Evolutionary conservation across 2,113 vertebrate species (phyloP).

Genomic region (Dendropsophus ebraccatus): DNA sequence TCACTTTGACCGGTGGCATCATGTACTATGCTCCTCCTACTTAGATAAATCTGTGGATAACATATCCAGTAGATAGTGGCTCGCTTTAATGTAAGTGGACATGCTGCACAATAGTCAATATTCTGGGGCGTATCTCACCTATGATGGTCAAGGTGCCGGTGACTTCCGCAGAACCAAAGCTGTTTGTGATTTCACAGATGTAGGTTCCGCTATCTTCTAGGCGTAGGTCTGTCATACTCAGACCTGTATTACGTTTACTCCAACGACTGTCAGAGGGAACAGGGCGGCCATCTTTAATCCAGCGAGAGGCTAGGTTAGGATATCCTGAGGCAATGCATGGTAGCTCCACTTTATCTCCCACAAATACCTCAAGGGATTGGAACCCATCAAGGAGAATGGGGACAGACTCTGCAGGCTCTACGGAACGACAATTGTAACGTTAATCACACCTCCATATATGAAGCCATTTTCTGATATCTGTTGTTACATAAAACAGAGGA

Average conservation of each 20-base stretch:
- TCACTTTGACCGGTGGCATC: slow-evolving; percentile 12
- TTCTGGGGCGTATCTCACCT: slow-evolving; percentile 72
- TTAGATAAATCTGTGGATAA: background rate
- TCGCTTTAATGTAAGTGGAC: background rate
- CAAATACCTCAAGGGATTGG: slow-evolving; percentile 88
- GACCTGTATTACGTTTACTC: slow-evolving; percentile 88
- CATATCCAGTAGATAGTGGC: background rate
- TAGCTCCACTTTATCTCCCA: slow-evolving; percentile 85
- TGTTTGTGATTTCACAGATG: slow-evolving; percentile 98
- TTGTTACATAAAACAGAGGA: background rate
- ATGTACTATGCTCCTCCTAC: background rate
- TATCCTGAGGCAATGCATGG: slow-evolving; percentile 95
- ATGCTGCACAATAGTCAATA: background rate
- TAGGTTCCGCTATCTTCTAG: slow-evolving; percentile 95
- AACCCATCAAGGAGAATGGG: slow-evolving; percentile 94
- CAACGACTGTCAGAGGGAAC: slow-evolving; percentile 90
- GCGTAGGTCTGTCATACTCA: slow-evolving; percentile 88
- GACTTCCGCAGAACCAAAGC: slow-evolving; percentile 94
- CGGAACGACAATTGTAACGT: too few species aligned
- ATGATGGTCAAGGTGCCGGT: slow-evolving; percentile 90
- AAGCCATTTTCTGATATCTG: too few species aligned
- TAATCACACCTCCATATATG: too few species aligned
- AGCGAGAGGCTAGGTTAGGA: slow-evolving; percentile 91
- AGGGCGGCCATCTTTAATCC: slow-evolving; percentile 93
- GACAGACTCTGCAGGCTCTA: slow-evolving; percentile 91